A percentile compares a stretch with the other conserved stretches of the same genome.
phyloP scores from a whole-genome alignment of 2,888 invertebrate genomes.

The Hyalella azteca region DNA sequence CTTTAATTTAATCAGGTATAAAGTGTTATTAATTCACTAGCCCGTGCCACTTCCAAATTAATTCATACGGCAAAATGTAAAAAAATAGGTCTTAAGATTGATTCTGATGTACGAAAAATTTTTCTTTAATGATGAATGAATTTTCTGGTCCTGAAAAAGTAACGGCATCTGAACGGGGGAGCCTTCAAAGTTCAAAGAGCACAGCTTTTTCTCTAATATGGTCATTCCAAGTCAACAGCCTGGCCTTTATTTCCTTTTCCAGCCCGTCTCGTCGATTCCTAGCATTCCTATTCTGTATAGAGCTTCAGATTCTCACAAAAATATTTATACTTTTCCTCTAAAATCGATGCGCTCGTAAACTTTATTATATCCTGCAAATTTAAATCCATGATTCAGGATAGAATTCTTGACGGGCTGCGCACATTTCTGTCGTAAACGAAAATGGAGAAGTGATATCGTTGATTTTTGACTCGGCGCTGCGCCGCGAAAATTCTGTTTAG shows the following conservation, averaged over 20 bases:
- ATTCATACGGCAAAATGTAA: too few relatives aligned
- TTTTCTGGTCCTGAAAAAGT: not conserved
- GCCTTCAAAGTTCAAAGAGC: not conserved
- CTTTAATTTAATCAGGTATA: too few relatives aligned
- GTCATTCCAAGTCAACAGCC: constrained; percentile 23
- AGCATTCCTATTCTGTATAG: constrained; percentile 16
- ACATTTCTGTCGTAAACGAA: constrained; percentile 28
- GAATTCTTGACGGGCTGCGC: constrained; percentile 32
- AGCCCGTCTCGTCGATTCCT: constrained; percentile 1
- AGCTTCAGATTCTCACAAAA: constrained; percentile 13
- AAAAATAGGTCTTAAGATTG: too few relatives aligned
- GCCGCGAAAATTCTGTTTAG: not conserved
- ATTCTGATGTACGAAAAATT: too few relatives aligned
- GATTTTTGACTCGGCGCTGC: constrained; percentile 10
- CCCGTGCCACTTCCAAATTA: too few relatives aligned
- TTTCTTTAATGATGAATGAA: too few relatives aligned
- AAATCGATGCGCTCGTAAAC: constrained; percentile 37
- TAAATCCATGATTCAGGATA: constrained; percentile 17
- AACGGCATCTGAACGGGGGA: not conserved
- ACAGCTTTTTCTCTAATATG: not conserved
- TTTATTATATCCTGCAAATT: constrained; percentile 34
- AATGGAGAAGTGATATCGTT: constrained; percentile 25
- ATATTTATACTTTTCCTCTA: constrained; percentile 22
- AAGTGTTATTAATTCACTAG: too few relatives aligned
- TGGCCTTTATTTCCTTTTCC: constrained; percentile 12